Base-by-base conservation (phyloP, 2,888 invertebrate species). In the Parnassius glacialis region DNA sequence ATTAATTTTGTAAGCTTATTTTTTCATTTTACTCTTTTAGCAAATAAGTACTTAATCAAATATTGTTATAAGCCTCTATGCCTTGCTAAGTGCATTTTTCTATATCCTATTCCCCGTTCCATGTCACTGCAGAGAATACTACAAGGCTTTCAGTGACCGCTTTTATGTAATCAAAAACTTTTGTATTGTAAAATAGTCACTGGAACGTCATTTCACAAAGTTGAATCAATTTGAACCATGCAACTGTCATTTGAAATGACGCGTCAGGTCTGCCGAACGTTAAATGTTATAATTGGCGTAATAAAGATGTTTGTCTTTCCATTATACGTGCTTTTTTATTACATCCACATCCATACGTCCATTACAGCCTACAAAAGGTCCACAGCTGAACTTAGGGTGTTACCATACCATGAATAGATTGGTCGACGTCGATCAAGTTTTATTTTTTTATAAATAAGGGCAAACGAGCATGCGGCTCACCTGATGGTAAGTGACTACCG, bases 1-100 rank as follows among this genome's bases (percentile, higher is more conserved):
- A 52, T 59, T 66, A 56, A 52, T 56, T 63, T 64, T 63, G 44
- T 65, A 67, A 65, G 63, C 62, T 61, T 61, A 62, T 52, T 7
- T 64, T 65, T 50, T 55, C 1, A 48, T 48, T 48, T 48, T 48
- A 48, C 13, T 48, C 11, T n/a, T 48, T 52, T 67, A 58, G 54
- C 9, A 11, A 13, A 34, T 60, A 65, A 61, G 59, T 64, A 60
- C 53, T 65, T 65, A 66, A 65, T 44, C 16, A 47, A 59, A 52
- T 62, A 43, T 57, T 57, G 57, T 57, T 57, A 59, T 54, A 20
- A 42, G 34, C 11, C 51, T 44, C 45, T 20, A 48, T 61, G n/a
- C 43, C 50, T 57, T 12, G 50, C 57, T 57, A 43, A 48, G n/a
- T 13, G 13, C 12, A 12, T 9, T 5, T 25, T 43, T 52, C 44